A percentile compares a stretch with the other conserved stretches of the same genome.
These are phyloP conservation scores for Gymnopithys bicolor DNA, from an alignment of 2,797 vertebrate species.

Conservation along the genomic window DNA sequence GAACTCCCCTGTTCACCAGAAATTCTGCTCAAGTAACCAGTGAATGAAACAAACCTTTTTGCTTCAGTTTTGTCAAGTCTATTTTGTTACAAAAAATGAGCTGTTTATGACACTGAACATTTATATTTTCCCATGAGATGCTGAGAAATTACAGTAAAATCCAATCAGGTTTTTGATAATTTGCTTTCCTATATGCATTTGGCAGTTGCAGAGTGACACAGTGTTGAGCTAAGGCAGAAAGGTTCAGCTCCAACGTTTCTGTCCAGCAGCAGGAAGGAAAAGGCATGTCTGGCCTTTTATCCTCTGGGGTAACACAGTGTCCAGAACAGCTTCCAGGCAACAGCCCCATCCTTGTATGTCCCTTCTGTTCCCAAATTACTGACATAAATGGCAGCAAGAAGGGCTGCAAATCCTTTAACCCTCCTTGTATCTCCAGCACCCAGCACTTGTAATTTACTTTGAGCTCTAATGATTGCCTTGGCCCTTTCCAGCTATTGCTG, in stretches of 20 bases:
- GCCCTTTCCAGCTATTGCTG: background rate
- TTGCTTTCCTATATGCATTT: background rate
- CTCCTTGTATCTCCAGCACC: background rate
- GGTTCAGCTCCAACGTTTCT: background rate
- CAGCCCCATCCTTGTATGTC: background rate
- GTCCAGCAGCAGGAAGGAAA: background rate
- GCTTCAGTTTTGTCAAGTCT: background rate
- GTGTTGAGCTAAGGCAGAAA: background rate
- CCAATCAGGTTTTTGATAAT: background rate
- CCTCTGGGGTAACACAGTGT: background rate
- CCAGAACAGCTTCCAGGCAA: background rate
- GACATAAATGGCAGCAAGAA: background rate
- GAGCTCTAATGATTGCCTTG: background rate
- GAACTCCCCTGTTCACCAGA: background rate
- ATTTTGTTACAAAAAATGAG: background rate
- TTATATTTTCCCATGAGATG: background rate
- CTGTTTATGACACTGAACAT: background rate
- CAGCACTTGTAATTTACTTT: background rate
- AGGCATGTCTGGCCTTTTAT: background rate
- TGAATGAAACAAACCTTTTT: background rate
- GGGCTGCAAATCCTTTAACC: background rate
- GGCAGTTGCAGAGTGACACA: background rate
- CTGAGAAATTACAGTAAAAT: background rate
- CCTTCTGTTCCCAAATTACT: background rate
- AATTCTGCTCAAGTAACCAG: background rate